These are phyloP conservation scores for Muscicapa striata DNA, from an alignment of 2,797 vertebrate genomes.

Conservation along the genomic window DNA sequence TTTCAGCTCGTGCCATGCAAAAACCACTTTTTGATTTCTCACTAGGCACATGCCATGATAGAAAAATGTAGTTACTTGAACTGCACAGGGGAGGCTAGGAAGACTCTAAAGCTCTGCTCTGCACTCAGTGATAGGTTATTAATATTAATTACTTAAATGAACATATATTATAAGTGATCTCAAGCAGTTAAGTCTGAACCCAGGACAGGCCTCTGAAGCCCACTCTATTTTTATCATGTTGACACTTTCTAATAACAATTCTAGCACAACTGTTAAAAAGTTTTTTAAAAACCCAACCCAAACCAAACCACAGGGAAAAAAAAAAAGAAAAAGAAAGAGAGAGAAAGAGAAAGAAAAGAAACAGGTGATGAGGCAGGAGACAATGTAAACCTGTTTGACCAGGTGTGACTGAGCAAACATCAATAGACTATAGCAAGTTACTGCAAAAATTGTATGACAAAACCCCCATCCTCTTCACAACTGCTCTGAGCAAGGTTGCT, in stretches of 20 bases:
- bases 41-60: background rate
- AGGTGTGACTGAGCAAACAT: background rate
- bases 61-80: background rate
- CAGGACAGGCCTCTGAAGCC: background rate
- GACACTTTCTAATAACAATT: background rate
- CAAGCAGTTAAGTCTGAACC: background rate
- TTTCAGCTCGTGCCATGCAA: background rate
- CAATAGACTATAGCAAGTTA: background rate
- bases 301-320: background rate
- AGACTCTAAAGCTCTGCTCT: background rate
- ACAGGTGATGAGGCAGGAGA: background rate
- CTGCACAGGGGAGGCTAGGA: accelerated
- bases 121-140: background rate
- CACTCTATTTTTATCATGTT: background rate
- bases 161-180: background rate
- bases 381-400: slow-evolving; percentile 38
- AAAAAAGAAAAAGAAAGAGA: no score
- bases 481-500: accelerated
- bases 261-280: background rate
- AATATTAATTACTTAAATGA: background rate
- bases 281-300: background rate
- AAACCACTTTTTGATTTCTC: background rate
- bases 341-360: background rate
- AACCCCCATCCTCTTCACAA: background rate
- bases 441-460: background rate